A percentile compares a stretch with the other conserved stretches of the same genome.
phyloP scores from a whole-genome alignment of 1,140 invertebrate species.

The Macrostomum lignano region DNA sequence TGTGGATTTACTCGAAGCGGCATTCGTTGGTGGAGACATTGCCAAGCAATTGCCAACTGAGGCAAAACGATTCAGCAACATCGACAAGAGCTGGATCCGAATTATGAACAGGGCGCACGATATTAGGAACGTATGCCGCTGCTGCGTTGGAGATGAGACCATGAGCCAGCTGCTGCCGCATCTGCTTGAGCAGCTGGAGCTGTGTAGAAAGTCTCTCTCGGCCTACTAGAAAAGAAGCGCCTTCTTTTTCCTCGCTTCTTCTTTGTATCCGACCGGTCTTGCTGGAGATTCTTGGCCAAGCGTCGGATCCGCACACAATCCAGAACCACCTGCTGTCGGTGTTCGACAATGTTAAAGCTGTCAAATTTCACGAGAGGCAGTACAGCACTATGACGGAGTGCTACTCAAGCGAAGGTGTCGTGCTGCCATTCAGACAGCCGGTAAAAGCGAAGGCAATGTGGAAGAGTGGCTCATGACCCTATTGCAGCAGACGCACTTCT shows the following conservation, averaged over 20 bases:
- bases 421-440: conserved; percentile 51
- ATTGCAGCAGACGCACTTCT: conserved; percentile 53
- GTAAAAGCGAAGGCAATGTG: conserved; percentile 70
- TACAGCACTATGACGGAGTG: conserved; percentile 77
- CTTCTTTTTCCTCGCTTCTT: conserved; percentile 90
- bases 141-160: conserved; percentile 75
- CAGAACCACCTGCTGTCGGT: conserved; percentile 76
- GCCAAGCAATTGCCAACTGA: conserved; percentile 68
- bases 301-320: conserved; percentile 82
- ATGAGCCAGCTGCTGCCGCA: conserved; percentile 65
- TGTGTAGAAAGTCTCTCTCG: conserved; percentile 80
- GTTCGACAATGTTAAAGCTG: conserved; percentile 70
- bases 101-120: conserved; percentile 80
- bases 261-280: conserved; percentile 80
- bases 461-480: conserved; percentile 74
- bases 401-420: conserved; percentile 42
- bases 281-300: conserved; percentile 74
- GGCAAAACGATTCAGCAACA: conserved; percentile 49
- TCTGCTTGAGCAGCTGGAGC: conserved; percentile 73
- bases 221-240: conserved; percentile 81
- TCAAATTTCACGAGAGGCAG: conserved; percentile 75
- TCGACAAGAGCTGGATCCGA: conserved; percentile 89
- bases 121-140: conserved; percentile 67
- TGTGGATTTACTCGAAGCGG: conserved; percentile 95
- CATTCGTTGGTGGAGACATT: conserved; percentile 91